phyloP scores from a whole-genome alignment of 2,797 vertebrate species.

The Limnodromus scolopaceus region DNA sequence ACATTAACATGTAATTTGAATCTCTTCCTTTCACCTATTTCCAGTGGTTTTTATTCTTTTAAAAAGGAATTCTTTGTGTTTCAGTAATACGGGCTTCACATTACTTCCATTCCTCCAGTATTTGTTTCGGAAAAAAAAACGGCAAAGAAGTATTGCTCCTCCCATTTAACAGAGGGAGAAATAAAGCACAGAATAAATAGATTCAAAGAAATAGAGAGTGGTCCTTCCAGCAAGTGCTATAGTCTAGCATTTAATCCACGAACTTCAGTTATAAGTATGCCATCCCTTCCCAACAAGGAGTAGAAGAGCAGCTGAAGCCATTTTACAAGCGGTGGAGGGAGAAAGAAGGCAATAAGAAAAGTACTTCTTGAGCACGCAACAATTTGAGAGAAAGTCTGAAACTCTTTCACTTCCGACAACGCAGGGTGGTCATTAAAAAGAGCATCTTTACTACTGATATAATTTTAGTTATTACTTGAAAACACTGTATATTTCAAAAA shows the following conservation, averaged over 20 bases:
- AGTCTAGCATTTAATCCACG: neutral
- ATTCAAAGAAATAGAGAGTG: neutral
- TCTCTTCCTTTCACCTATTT: neutral
- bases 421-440: neutral
- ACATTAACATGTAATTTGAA: neutral
- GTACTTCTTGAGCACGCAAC: neutral
- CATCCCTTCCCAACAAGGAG: neutral
- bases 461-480: neutral
- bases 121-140: neutral
- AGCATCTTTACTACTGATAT: neutral
- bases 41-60: neutral
- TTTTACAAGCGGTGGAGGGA: neutral
- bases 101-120: neutral
- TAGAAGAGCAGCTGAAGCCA: neutral
- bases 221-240: neutral
- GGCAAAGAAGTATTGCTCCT: neutral
- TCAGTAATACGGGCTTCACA: neutral
- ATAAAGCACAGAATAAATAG: neutral
- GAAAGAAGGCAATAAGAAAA: neutral
- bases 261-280: neutral
- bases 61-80: neutral
- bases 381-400: neutral
- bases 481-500: neutral
- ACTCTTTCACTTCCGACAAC: neutral
- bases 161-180: neutral